Evolutionary conservation across 2,797 vertebrate species (phyloP), one percentile per base, ranked within the genome.

Genomic region (Rhabdomys pumilio): DNA sequence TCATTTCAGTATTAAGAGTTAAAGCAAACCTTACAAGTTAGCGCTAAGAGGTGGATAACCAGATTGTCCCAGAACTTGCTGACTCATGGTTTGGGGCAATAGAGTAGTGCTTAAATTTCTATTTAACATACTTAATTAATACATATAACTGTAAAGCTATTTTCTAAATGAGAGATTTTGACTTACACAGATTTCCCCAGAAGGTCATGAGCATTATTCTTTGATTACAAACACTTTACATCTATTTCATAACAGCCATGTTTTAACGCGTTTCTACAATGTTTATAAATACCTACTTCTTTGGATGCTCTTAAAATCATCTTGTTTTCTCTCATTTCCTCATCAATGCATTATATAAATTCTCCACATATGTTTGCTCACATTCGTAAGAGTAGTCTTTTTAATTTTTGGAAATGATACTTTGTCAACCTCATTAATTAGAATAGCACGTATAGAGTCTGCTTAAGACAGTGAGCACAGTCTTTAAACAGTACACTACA

Each of bases 221-320:
- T 10, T 72, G 31, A 20, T 76, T 24, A 13, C 24, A 44, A 81
- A 79, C 44, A 13, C 65, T 75, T 72, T 72, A 72, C 34, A 0
- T 80, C 57, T 94, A 13, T 83, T 65, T 76, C 1, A 29, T 72
- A n/a, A 12, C 22, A 82, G 44, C 90, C 76, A 83, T 93, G 89
- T 94, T 92, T 97, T 89, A 79, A 92, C 14, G 15, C 11, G 61
- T 77, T 94, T 95, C 6, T 86, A 77, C 79, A 90, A 34, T 72
- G 14, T 19, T 6, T 63, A 10, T 83, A 55, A 75, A 90, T 83
- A n/a, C 3, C 19, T 4, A 53, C 4, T 79, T 96, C 67, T 53
- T 76, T 88, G 61, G 94, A 38, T 89, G 59, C 12, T 89, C 57
- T 73, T 85, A 24, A 50, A 67, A 87, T n/a, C 41, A 31, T 50